Conservation (phyloP, 2,113 vertebrate species). For the Rafetus swinhoei region DNA sequence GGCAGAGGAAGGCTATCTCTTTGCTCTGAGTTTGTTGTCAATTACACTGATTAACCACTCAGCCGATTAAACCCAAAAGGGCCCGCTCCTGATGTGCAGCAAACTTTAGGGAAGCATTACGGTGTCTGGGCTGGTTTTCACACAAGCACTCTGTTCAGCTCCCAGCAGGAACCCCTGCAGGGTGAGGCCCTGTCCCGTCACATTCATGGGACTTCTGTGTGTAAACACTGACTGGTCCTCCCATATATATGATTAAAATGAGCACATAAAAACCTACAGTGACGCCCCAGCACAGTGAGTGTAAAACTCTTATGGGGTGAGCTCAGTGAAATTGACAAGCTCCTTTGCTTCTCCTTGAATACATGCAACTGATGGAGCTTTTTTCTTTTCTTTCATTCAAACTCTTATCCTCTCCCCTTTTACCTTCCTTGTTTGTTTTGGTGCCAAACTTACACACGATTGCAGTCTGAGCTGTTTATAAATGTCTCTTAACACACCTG, state of each 20-base stretch:
- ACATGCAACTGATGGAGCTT: slow-evolving; percentile 55
- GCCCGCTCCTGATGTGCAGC: not conserved
- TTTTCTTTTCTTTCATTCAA: slow-evolving; percentile 46
- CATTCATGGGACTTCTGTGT: not conserved
- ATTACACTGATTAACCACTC: slow-evolving; percentile 72
- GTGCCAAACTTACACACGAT: not conserved
- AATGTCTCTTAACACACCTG: slow-evolving; percentile 54
- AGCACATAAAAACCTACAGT: not conserved
- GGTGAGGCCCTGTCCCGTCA: rapidly evolving
- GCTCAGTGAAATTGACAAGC: slow-evolving; percentile 79
- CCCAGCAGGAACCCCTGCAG: not conserved
- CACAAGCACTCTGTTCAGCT: not conserved
- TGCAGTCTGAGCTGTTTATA: slow-evolving; percentile 42
- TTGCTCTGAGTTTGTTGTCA: slow-evolving; percentile 68
- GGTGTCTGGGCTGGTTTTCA: not conserved
- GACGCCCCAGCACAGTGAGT: not conserved
- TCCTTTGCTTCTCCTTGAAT: slow-evolving; percentile 57
- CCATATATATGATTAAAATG: not conserved
- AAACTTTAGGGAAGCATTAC: not conserved
- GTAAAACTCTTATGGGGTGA: not conserved
- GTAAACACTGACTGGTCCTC: not conserved
- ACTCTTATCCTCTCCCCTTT: slow-evolving; percentile 25
- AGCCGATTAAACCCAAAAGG: not conserved
- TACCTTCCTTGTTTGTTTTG: slow-evolving; percentile 7
- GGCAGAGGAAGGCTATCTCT: slow-evolving; percentile 18